These are phyloP conservation scores for Stylophora pistillata DNA, from an alignment of 64 coral and sea anemone genomes.

Conservation along the genomic window DNA sequence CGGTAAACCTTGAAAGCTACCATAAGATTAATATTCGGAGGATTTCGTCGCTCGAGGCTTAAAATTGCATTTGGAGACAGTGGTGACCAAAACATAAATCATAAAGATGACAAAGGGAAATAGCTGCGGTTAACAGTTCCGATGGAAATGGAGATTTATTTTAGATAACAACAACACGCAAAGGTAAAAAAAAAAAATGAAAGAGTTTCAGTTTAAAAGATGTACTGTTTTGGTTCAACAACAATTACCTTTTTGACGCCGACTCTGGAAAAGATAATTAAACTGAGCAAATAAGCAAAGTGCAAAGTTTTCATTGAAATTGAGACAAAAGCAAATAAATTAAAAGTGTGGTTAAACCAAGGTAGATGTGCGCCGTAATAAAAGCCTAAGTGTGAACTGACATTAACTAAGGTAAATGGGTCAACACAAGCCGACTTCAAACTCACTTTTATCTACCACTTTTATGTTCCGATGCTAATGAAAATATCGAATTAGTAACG, in stretches of 20 bases:
- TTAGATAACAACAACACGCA: slow-evolving; percentile 24
- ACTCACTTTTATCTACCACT: neutral
- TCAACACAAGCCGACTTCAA: neutral
- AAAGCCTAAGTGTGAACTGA: neutral
- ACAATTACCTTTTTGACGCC: neutral
- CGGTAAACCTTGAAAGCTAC: slow-evolving; percentile 21
- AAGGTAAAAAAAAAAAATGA: neutral
- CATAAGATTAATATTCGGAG: slow-evolving; percentile 6
- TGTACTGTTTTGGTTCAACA: neutral
- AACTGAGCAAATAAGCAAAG: slow-evolving; percentile 24
- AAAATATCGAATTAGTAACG: neutral
- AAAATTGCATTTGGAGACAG: neutral
- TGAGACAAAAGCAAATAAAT: slow-evolving; percentile 36
- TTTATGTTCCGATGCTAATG: neutral
- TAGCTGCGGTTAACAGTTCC: slow-evolving; percentile 38
- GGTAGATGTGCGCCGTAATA: neutral
- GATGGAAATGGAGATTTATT: neutral
- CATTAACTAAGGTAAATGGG: neutral
- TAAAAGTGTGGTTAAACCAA: slow-evolving; percentile 19
- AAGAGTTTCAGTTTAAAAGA: neutral
- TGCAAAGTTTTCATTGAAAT: slow-evolving; percentile 40
- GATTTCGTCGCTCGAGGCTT: neutral
- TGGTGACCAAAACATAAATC: neutral
- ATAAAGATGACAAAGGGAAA: neutral
- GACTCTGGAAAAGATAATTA: slow-evolving; percentile 9